phyloP scores from a whole-genome alignment of 2,888 invertebrate species.

The Parascotia fuliginaria region DNA sequence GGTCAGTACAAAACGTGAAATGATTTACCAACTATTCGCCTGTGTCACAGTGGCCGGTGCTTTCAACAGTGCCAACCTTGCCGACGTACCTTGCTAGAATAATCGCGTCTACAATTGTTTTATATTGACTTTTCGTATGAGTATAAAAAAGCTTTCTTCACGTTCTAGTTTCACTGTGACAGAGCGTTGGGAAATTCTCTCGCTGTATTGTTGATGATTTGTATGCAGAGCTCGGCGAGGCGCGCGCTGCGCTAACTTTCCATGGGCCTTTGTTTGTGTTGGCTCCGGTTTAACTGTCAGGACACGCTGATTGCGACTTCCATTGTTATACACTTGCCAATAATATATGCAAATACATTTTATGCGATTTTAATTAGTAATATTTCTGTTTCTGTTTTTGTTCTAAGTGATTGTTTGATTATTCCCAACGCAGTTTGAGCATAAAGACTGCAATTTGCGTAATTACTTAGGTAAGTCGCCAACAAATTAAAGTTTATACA shows the following conservation, averaged over 20 bases:
- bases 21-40: slow-evolving; percentile 66
- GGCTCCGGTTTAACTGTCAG: slow-evolving; percentile 53
- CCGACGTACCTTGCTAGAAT: slow-evolving; percentile 27
- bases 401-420: slow-evolving; percentile 14
- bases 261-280: slow-evolving; percentile 72
- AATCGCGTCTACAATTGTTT: slow-evolving; percentile 37
- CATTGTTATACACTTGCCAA: slow-evolving; percentile 51
- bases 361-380: slow-evolving; percentile 8
- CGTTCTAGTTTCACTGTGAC: slow-evolving; percentile 64
- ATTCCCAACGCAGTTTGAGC: slow-evolving; percentile 23
- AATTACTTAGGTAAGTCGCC: slow-evolving; percentile 57
- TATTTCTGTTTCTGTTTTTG: slow-evolving; percentile 7
- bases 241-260: slow-evolving; percentile 70
- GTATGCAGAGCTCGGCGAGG: slow-evolving; percentile 69
- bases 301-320: slow-evolving; percentile 56
- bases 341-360: slow-evolving; percentile 18
- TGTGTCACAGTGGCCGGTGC: slow-evolving; percentile 59
- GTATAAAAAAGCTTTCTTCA: slow-evolving; percentile 68
- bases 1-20: slow-evolving; percentile 71
- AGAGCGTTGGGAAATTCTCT: slow-evolving; percentile 73
- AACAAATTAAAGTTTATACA: slow-evolving; percentile 53
- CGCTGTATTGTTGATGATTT: slow-evolving; percentile 76
- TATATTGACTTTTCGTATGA: slow-evolving; percentile 34
- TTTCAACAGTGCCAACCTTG: slow-evolving; percentile 66
- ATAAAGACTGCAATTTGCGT: slow-evolving; percentile 55